These are phyloP conservation scores for Synanthedon andrenaeformis DNA, from an alignment of 2,888 invertebrate genomes.

Conservation along the genomic window DNA sequence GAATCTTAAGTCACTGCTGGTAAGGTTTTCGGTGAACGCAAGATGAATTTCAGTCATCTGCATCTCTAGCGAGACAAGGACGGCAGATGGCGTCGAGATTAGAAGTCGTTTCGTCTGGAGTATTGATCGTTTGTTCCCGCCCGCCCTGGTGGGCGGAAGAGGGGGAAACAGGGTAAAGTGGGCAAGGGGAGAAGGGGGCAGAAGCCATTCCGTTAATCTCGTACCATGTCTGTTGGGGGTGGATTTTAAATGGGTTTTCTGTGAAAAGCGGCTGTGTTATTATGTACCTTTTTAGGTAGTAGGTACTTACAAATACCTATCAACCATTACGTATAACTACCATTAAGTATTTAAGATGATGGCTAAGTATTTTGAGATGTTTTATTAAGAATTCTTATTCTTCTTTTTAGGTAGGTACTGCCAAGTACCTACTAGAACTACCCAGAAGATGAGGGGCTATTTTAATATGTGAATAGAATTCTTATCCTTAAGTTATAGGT, in stretches of 20 bases:
- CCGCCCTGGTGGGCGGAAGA: conserved; percentile 4
- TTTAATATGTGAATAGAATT: too few relatives aligned
- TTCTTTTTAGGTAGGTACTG: too few relatives aligned
- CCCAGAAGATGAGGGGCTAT: too few relatives aligned
- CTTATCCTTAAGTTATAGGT: too few relatives aligned
- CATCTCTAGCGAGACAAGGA: conserved; percentile 54
- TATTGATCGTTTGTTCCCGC: conserved; percentile 17
- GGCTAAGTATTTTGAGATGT: too few relatives aligned
- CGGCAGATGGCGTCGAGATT: conserved; percentile 52
- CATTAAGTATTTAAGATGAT: too few relatives aligned
- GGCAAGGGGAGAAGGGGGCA: conserved; percentile 10
- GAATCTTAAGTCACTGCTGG: neutral
- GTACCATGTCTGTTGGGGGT: conserved; percentile 41
- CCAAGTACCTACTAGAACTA: too few relatives aligned
- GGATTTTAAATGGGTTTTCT: conserved; percentile 37
- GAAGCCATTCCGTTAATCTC: conserved; percentile 58
- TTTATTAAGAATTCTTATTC: too few relatives aligned
- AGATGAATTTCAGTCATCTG: conserved; percentile 22
- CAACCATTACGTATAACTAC: too few relatives aligned
- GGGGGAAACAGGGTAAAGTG: neutral
- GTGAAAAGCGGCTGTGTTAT: conserved; percentile 6
- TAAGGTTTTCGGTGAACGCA: neutral
- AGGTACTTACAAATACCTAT: too few relatives aligned
- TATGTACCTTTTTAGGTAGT: too few relatives aligned
- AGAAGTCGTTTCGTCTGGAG: conserved; percentile 35